Evolutionary conservation across 2,888 invertebrate genomes (phyloP), one percentile per base, ranked within the genome.

Genomic region (Arge pagana): DNA sequence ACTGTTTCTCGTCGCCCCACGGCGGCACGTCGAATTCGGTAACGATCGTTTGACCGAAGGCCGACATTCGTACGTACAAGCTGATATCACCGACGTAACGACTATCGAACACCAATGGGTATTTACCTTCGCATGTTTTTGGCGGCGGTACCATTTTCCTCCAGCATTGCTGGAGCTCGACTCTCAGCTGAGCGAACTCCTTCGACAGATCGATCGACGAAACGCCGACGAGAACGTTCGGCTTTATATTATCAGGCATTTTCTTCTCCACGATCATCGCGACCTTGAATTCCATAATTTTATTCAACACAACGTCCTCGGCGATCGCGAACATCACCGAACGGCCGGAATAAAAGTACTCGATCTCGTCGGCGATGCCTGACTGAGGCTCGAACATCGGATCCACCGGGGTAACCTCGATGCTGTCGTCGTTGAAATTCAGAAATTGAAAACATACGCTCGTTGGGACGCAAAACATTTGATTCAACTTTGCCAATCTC

Each of bases 271-370:
- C 80, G 2, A 74, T 71, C 3, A 86, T 70, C 35, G 75, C 77
- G 2, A 87, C 67, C 3, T 81, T 81, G 62, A 85, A 84, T 48
- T 79, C 78, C 37, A 71, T 70, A 64, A 79, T 75, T 15, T 81
- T 81, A 28, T 77, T 67, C 7, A 56, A 58, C 0, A 84, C 82
- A 35, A 82, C 79, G 3, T 72, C 59, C 30, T 82, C 80, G 42
- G 81, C 80, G 3, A 86, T 70, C 0, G 84, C 84, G 65, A 87
- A 87, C 48, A 86, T 72, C 49, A 86, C 83, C 0, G 86, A 86
- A 64, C 84, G 83, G 3, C 86, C 87, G 37, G 79, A 81, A 65
- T 85, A 83, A 43, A 85, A 81, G 1, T 74, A 50, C 31, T 76
- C 72, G 2, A 62, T 33, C 16, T 65, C 63, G 3, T 64, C 64